Evolutionary conservation across 2,888 invertebrate genomes (phyloP).

Genomic region (Caenorhabditis doughertyi): DNA sequence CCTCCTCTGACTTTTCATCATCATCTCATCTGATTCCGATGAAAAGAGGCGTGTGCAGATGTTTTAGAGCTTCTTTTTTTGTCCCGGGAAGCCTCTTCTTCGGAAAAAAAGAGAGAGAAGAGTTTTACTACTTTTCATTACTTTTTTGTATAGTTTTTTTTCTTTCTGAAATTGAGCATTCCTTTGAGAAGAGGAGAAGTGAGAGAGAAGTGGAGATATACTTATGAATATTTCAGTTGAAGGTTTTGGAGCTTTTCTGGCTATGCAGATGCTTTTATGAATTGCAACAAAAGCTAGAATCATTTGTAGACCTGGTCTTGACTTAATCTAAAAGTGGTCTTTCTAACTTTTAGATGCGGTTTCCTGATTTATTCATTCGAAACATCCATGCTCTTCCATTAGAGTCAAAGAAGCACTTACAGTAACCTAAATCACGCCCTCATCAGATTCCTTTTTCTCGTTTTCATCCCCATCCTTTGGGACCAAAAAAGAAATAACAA

Average conservation of each 20-base stretch:
- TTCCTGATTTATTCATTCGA: too few species aligned
- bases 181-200: background rate
- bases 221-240: conserved; percentile 17
- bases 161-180: conserved; percentile 13
- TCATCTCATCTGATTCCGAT: conserved; percentile 42
- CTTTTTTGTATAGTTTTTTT: background rate
- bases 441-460: background rate
- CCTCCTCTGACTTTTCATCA: background rate
- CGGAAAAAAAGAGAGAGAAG: background rate
- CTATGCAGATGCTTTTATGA: background rate
- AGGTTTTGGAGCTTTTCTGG: conserved; percentile 8
- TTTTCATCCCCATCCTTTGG: background rate
- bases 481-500: background rate
- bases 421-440: too few species aligned
- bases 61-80: conserved; percentile 39
- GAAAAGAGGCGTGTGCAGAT: conserved; percentile 36
- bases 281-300: background rate
- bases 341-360: too few species aligned
- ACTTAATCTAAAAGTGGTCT: background rate
- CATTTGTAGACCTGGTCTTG: background rate
- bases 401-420: background rate
- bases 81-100: background rate
- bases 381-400: too few species aligned
- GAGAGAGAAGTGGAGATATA: background rate
- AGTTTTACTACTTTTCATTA: conserved; percentile 20